phyloP scores from a whole-genome alignment of 2,888 invertebrate genomes.

The Agapostemon virescens region DNA sequence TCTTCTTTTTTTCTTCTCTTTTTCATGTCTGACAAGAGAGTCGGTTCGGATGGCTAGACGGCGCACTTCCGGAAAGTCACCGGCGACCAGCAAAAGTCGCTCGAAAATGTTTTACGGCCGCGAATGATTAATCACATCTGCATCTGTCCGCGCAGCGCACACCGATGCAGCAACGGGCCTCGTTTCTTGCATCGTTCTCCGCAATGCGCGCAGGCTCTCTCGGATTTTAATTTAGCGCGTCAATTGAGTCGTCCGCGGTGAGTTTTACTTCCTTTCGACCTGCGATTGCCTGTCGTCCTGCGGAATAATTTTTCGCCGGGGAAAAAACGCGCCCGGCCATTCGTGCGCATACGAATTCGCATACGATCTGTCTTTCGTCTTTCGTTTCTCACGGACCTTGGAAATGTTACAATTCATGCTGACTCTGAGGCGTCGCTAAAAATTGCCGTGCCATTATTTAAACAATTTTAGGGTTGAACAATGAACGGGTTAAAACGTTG shows the following conservation, averaged over 20 bases:
- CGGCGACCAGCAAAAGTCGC: constrained; percentile 28
- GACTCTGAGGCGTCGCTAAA: too few relatives aligned
- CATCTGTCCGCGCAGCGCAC: constrained; percentile 26
- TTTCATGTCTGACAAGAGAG: constrained; percentile 4
- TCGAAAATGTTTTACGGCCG: constrained; percentile 30
- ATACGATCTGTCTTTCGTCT: too few relatives aligned
- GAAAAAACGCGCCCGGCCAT: too few relatives aligned
- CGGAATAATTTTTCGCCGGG: too few relatives aligned
- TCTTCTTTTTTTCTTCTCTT: background rate
- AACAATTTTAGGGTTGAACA: too few relatives aligned
- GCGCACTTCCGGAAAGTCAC: constrained; percentile 31
- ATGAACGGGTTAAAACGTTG: too few relatives aligned
- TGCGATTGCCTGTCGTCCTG: background rate
- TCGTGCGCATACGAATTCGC: too few relatives aligned
- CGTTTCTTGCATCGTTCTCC: background rate
- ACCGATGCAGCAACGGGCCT: background rate
- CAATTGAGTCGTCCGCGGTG: background rate
- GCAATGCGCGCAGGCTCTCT: background rate
- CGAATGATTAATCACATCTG: constrained; percentile 46
- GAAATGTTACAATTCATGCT: too few relatives aligned
- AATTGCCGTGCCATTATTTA: too few relatives aligned
- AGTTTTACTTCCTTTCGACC: background rate
- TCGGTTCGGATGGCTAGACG: constrained; percentile 15
- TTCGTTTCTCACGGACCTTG: too few relatives aligned
- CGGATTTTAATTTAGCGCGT: background rate